A percentile compares a stretch with the other conserved stretches of the same genome.
Conservation (phyloP, 1,140 invertebrate species). For the Trachymyrmex septentrionalis region DNA sequence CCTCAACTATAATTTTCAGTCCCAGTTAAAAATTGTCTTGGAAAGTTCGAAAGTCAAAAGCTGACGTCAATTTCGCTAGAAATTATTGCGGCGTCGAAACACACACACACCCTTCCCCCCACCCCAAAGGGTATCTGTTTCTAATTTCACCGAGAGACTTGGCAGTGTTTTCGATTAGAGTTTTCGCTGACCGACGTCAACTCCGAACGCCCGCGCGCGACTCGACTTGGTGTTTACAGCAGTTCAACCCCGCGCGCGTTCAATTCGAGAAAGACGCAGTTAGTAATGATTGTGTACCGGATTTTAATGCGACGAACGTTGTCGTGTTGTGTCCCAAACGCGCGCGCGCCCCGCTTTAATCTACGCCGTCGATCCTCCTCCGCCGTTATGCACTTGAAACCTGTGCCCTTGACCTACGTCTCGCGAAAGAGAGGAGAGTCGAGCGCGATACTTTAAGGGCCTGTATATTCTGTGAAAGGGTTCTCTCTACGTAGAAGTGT, state of each 20-base stretch:
- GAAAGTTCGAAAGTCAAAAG: neutral
- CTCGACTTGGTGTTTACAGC: neutral
- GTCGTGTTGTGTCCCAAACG: neutral
- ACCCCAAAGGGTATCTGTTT: neutral
- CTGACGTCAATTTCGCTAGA: neutral
- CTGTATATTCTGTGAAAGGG: too few species aligned
- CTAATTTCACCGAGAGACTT: constrained; percentile 20
- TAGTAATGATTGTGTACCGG: neutral
- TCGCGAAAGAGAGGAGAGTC: constrained; percentile 35
- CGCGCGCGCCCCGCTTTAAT: constrained; percentile 38
- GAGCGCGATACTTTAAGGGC: neutral
- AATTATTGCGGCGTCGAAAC: neutral
- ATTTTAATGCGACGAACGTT: constrained; percentile 12
- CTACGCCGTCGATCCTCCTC: constrained; percentile 14
- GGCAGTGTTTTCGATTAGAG: neutral
- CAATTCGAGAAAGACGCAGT: too few species aligned
- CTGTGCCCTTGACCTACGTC: constrained; percentile 52
- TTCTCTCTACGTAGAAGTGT: too few species aligned
- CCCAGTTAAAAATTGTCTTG: neutral
- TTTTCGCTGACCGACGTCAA: neutral
- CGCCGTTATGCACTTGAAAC: constrained; percentile 47
- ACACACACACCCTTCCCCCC: too few species aligned
- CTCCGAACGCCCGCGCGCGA: neutral
- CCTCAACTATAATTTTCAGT: constrained; percentile 15
- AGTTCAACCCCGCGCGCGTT: neutral